Evolutionary conservation across 2,797 vertebrate genomes (phyloP), one percentile per base, ranked within the genome.

Genomic region (Ctenosaura bakeri): DNA sequence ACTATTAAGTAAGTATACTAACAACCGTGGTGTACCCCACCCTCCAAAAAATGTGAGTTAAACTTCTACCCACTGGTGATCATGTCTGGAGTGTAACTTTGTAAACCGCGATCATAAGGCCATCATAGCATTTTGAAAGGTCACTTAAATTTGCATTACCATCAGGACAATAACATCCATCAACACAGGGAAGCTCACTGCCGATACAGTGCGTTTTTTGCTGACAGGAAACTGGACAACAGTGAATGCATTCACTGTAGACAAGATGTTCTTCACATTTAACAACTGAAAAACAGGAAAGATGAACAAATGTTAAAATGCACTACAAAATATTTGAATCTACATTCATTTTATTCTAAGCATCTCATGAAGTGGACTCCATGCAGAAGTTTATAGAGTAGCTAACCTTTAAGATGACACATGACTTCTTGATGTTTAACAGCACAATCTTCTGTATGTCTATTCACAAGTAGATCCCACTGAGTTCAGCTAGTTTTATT

Each of bases 111-210:
- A 66, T 69, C 26, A 69, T 59, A 22, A 64, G 7, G 26, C 56
- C 29, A 66, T 22, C 50, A 42, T 52, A 64, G 52, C 22, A 13
- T 66, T 73, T 73, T 35, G 81, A 84, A 89, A 82, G 4, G n/a
- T 12, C 59, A 88, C 12, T 4, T 52, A 83, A 83, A 54, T 80
- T 76, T 22, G 74, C 54, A 94, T 90, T 96, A 99, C 99, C 99
- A 0, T 98, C 96, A 0, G 98, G 98, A 94, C 99, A 99, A 96
- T 98, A 99, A 96, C 99, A 99, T 91, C 99, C 99, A 9, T 99
- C 99, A 92, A 99, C 95, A 89, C 99, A 99, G 90, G 98, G 97
- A 83, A 99, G 98, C 95, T 98, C 98, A 92, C 98, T 99, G 96
- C 98, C 98, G 79, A 99, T 97, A 73, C 99, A 99, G 4, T 98